These are phyloP conservation scores for Arvicanthis niloticus DNA, from an alignment of 2,113 vertebrate species.

Conservation along the genomic window DNA sequence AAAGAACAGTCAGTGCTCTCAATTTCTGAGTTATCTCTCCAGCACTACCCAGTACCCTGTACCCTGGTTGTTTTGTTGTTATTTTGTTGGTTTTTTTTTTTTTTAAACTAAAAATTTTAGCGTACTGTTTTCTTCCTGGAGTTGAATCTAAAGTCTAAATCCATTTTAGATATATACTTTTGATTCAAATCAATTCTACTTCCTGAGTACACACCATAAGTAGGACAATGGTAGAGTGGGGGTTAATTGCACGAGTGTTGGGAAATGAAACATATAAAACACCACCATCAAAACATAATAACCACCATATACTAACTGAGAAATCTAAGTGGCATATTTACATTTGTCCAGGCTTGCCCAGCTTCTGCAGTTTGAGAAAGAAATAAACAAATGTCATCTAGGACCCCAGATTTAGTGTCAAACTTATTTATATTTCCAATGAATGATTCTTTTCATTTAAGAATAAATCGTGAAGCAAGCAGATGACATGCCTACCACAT, in stretches of 20 bases:
- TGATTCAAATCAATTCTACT: conserved; percentile 7
- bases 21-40: neutral
- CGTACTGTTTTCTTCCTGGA: conserved; percentile 1
- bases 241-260: conserved; percentile 59
- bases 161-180: neutral
- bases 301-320: neutral
- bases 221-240: conserved; percentile 31
- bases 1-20: neutral
- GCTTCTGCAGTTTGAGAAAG: neutral
- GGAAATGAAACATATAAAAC: conserved; percentile 36
- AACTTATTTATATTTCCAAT: conserved; percentile 36
- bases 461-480: conserved; percentile 43
- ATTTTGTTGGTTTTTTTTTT: neutral
- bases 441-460: conserved; percentile 12
- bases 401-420: neutral
- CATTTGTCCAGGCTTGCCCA: conserved; percentile 34
- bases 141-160: conserved; percentile 51
- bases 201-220: conserved; percentile 21
- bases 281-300: neutral
- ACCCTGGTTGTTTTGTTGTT: neutral
- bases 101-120: conserved; percentile 7
- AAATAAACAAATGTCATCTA: neutral
- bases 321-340: conserved; percentile 14
- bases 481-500: neutral
- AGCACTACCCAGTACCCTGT: too few relatives aligned